phyloP scores from a whole-genome alignment of 2,113 vertebrate species.

The Ranitomeya imitator region DNA sequence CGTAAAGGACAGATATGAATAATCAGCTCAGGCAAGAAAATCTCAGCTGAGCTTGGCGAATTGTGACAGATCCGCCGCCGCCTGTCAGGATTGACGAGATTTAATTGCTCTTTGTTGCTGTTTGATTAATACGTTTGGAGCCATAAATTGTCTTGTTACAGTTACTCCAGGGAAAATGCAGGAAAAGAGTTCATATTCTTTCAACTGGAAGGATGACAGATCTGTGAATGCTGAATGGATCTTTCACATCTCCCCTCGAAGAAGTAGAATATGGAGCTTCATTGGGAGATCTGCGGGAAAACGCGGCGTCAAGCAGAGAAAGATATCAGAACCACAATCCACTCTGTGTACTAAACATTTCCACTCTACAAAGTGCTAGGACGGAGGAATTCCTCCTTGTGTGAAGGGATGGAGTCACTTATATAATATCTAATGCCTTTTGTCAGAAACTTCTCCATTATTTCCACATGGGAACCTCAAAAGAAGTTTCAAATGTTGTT shows the following conservation, averaged over 20 bases:
- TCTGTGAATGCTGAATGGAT: not conserved
- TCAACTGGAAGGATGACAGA: not conserved
- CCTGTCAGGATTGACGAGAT: not conserved
- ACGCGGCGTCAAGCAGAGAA: not conserved
- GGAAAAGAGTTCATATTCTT: not conserved
- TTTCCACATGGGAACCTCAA: not conserved
- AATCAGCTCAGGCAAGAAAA: conserved; percentile 10
- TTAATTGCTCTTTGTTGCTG: conserved; percentile 41
- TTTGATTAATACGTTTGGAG: conserved; percentile 38
- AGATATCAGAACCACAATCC: not conserved
- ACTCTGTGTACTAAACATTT: not conserved
- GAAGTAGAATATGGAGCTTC: not conserved
- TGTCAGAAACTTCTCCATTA: not conserved
- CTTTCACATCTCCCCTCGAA: not conserved
- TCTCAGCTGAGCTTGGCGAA: not conserved
- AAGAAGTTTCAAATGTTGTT: too few species aligned
- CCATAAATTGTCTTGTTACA: conserved; percentile 34
- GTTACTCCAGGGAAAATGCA: not conserved
- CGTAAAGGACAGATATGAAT: not conserved
- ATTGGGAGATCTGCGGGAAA: not conserved
- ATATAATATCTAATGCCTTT: not conserved
- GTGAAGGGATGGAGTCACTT: not conserved
- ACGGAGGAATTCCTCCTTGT: not conserved
- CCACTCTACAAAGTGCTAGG: not conserved
- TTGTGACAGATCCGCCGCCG: not conserved